These are phyloP conservation scores for Thunnus maccoyii DNA, from an alignment of 2,113 vertebrate species.

Conservation along the genomic window DNA sequence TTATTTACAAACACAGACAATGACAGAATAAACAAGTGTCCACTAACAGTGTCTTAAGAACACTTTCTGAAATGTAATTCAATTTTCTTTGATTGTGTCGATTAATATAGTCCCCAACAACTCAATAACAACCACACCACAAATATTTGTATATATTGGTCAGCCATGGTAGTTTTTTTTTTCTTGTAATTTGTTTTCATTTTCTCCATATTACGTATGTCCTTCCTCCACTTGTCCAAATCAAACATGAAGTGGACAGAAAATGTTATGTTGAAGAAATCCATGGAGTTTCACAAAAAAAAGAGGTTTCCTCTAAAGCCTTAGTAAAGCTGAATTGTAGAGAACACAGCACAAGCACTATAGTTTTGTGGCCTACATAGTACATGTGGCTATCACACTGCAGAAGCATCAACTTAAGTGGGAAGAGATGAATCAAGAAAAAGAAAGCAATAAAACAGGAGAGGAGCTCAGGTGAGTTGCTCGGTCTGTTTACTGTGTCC, in stretches of 20 bases:
- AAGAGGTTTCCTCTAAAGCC: conserved; percentile 79
- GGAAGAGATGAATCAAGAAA: conserved; percentile 64
- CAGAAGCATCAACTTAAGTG: conserved; percentile 90
- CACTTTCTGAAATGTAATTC: conserved; percentile 89
- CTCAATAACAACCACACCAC: conserved; percentile 95
- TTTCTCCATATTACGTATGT: conserved; percentile 44
- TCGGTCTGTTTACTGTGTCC: conserved; percentile 44
- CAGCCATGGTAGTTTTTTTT: conserved; percentile 83
- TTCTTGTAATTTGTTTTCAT: conserved; percentile 54
- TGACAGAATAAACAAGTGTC: conserved; percentile 95
- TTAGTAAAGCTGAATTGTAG: conserved; percentile 86
- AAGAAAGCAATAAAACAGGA: conserved; percentile 40
- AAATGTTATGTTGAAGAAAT: conserved; percentile 75
- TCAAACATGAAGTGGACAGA: conserved; percentile 60
- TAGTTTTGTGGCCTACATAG: conserved; percentile 89
- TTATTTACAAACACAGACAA: conserved; percentile 99
- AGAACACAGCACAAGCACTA: conserved; percentile 90
- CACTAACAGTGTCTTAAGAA: conserved; percentile 95
- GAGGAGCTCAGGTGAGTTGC: conserved; percentile 43
- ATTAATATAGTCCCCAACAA: conserved; percentile 95
- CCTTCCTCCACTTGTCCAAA: conserved; percentile 61
- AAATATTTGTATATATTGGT: conserved; percentile 93
- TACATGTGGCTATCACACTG: conserved; percentile 90
- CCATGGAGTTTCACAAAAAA: conserved; percentile 55
- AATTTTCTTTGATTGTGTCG: conserved; percentile 92